phyloP scores from a whole-genome alignment of 2,113 vertebrate genomes.

The Crocuta crocuta region DNA sequence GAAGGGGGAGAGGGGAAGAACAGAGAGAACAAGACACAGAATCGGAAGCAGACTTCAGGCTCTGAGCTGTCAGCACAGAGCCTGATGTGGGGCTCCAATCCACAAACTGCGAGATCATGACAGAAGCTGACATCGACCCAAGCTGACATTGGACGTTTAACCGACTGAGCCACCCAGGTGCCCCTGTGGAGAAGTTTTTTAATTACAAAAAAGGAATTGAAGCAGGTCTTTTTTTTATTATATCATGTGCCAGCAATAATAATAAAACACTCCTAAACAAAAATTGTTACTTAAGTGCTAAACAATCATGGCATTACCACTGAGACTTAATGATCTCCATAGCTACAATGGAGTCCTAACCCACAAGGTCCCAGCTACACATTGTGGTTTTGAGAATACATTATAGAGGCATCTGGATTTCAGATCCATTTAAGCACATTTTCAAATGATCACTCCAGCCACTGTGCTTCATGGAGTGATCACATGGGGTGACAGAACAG shows the following conservation, averaged over 20 bases:
- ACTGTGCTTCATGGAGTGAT: background rate
- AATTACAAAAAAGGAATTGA: background rate
- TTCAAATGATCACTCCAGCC: background rate
- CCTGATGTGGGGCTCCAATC: background rate
- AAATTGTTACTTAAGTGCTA: background rate
- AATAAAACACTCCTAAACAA: background rate
- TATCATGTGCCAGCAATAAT: background rate
- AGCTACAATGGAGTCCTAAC: background rate
- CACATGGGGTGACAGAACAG: background rate
- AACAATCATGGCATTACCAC: background rate
- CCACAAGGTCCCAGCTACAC: background rate
- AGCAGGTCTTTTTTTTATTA: background rate
- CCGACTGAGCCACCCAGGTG: background rate
- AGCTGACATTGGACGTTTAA: background rate
- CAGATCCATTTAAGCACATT: background rate
- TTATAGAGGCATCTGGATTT: background rate
- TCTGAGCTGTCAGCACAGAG: background rate
- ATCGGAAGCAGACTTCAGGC: background rate
- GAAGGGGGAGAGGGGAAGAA: background rate
- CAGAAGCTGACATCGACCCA: background rate
- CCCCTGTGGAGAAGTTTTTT: background rate
- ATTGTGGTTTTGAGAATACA: background rate
- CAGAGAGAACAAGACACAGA: background rate
- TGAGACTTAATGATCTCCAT: background rate
- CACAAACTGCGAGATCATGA: background rate